Evolutionary conservation across 1,140 invertebrate genomes (phyloP).

Genomic region (Colletes latitarsis): DNA sequence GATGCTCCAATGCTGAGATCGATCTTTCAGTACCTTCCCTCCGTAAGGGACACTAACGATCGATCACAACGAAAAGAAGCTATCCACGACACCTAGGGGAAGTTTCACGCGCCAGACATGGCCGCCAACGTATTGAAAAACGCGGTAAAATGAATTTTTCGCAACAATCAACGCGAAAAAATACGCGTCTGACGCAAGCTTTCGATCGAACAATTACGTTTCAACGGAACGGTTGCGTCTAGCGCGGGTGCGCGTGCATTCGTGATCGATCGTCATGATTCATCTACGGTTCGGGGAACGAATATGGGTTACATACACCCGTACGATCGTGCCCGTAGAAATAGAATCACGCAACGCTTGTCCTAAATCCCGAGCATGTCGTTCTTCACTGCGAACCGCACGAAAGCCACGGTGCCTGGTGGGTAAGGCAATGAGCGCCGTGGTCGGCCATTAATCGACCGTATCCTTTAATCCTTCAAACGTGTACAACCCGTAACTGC

Average conservation of each 20-base stretch:
- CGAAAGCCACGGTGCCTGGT: constrained; percentile 13
- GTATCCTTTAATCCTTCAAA: constrained; percentile 44
- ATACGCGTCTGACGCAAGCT: not conserved
- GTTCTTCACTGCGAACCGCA: constrained; percentile 48
- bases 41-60: too few species aligned
- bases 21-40: too few species aligned
- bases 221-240: not conserved
- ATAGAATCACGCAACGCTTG: constrained; percentile 60
- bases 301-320: constrained; percentile 52
- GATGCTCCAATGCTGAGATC: too few species aligned
- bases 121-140: too few species aligned
- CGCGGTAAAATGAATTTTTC: not conserved
- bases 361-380: constrained; percentile 41
- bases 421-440: constrained; percentile 35
- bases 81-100: too few species aligned
- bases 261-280: constrained; percentile 57
- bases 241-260: constrained; percentile 59
- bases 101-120: too few species aligned
- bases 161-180: not conserved
- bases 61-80: too few species aligned
- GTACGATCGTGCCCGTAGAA: constrained; percentile 41
- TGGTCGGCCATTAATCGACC: constrained; percentile 49
- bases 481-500: constrained; percentile 30
- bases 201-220: not conserved
- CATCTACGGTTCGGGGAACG: constrained; percentile 23